These are phyloP conservation scores for Syngnathoides biaculeatus DNA, from an alignment of 2,113 vertebrate genomes.

Conservation along the genomic window DNA sequence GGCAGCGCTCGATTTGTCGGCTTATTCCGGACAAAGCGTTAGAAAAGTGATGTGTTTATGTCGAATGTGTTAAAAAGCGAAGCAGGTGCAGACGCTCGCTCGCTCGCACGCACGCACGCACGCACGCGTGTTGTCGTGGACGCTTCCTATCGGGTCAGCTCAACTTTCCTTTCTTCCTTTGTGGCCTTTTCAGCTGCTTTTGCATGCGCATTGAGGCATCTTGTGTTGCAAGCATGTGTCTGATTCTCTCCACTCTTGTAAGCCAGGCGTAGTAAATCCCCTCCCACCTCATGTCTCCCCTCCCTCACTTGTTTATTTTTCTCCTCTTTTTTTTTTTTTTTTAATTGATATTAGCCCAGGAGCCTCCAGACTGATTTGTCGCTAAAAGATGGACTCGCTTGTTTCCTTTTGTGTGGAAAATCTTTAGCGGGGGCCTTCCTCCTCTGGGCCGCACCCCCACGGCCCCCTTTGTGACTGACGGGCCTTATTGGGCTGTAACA, in stretches of 20 bases:
- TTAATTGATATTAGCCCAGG: conserved; percentile 85
- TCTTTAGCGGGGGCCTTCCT: conserved; percentile 92
- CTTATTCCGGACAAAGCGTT: not conserved
- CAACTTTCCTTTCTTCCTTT: conserved; percentile 12
- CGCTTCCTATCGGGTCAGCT: not conserved
- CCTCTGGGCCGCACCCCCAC: conserved; percentile 60
- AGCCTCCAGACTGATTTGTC: conserved; percentile 92
- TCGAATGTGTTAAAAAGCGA: conserved; percentile 18
- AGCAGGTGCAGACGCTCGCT: conserved; percentile 39
- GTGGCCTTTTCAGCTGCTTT: conserved; percentile 1
- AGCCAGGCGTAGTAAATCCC: conserved; percentile 71
- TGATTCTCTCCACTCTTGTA: conserved; percentile 61
- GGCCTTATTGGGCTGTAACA: conserved; percentile 99
- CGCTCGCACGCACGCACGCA: too few relatives aligned
- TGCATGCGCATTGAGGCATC: conserved; percentile 8
- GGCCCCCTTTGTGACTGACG: conserved; percentile 97
- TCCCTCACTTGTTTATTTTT: conserved; percentile 82
- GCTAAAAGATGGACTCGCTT: conserved; percentile 99
- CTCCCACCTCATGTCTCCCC: conserved; percentile 9
- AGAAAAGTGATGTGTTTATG: not conserved
- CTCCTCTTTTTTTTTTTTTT: conserved; percentile 54
- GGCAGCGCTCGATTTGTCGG: not conserved
- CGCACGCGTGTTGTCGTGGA: not conserved
- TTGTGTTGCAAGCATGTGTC: conserved; percentile 38
- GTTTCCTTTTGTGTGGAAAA: conserved; percentile 98